Base-by-base conservation (phyloP, 2,113 vertebrate genomes). In the Thunnus thynnus region DNA sequence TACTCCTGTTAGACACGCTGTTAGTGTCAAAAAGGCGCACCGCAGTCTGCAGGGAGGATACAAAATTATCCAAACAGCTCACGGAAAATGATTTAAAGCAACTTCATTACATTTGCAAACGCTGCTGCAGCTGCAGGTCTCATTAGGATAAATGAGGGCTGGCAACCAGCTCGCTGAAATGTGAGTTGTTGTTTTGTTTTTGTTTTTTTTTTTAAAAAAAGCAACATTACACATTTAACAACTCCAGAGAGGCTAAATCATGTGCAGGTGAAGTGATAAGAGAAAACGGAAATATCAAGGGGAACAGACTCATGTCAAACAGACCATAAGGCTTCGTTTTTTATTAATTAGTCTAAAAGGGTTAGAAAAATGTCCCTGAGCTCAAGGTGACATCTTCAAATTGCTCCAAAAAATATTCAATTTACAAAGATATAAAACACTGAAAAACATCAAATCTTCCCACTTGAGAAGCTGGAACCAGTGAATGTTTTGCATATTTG, bases 11-110 rank as follows among this genome's bases (percentile, higher is more conserved):
- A 16, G 55, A 18, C 50, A 17, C 16, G 14, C 71, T 22, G 48
- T 60, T 74, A 3, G n/a, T 57, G 69, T 47, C 47, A 76, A 58
- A 46, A 30, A 62, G 58, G 36, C 61, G 17, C 32, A 22, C 63
- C 11, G 1, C 32, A 11, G 44, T 32, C 46, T 52, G 54, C 73
- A 46, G 62, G 44, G 55, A 44, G 51, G 5, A 47, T 47, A 61
- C 36, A 13, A 52, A 51, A 70, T 50, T 44, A 69, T 61, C 6
- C 10, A 46, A 74, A 60, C 54, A 66, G 3, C 13, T 57, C 4
- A 9, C 32, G 36, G 9, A 10, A 70, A 65, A 41, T 16, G 32
- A 58, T 27, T 44, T 71, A 0, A 20, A 60, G 44, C 27, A 63
- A 62, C 56, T 22, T 32, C 9, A 48, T 20, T 12, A 46, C 18